Conservation (phyloP, 2,888 invertebrate genomes). For the Drosophila kambysellisi region DNA sequence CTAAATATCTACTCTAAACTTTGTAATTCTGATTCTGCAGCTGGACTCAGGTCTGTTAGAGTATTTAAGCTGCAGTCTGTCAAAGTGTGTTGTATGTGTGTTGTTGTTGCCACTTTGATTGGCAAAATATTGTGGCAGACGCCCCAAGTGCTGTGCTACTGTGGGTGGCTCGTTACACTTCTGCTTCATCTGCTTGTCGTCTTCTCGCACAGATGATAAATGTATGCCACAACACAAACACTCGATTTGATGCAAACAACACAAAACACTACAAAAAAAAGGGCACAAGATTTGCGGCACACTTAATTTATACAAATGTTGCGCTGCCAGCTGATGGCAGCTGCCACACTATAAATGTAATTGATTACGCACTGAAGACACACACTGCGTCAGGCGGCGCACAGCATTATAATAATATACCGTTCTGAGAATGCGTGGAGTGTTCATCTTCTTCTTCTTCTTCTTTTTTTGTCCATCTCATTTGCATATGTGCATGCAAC, state of each 20-base stretch:
- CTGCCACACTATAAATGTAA: slow-evolving; percentile 72
- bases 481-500: slow-evolving; percentile 67
- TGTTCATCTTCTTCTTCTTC: background rate
- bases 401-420: slow-evolving; percentile 42
- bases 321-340: slow-evolving; percentile 68
- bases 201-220: slow-evolving; percentile 54
- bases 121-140: slow-evolving; percentile 57
- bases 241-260: slow-evolving; percentile 39
- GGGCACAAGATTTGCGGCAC: slow-evolving; percentile 24
- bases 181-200: too few relatives aligned
- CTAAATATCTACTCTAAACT: background rate
- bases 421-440: background rate
- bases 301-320: slow-evolving; percentile 80
- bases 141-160: slow-evolving; percentile 19
- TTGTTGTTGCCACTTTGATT: slow-evolving; percentile 43
- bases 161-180: slow-evolving; percentile 5
- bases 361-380: slow-evolving; percentile 71
- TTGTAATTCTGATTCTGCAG: too few relatives aligned
- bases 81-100: background rate
- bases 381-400: slow-evolving; percentile 4
- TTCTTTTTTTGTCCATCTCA: slow-evolving; percentile 28
- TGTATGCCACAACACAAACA: slow-evolving; percentile 42
- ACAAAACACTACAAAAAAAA: slow-evolving; percentile 19
- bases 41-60: background rate
- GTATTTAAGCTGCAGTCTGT: background rate